Evolutionary conservation across 1,140 invertebrate species (phyloP).

Genomic region (Pararge aegeria): DNA sequence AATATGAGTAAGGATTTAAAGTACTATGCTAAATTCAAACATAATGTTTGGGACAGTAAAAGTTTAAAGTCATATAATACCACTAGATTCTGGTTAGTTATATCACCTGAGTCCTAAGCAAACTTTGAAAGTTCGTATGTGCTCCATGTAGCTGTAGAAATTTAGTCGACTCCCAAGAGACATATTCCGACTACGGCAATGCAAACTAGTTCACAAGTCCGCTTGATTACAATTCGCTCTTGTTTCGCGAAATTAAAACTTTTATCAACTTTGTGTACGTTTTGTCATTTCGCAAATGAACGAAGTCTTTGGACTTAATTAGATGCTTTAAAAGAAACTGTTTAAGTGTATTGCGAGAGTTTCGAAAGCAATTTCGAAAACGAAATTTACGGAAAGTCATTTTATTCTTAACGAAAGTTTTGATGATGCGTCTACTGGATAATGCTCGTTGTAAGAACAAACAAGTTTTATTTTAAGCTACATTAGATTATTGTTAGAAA

Average conservation of each 20-base stretch:
- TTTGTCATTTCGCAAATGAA: slow-evolving; percentile 20
- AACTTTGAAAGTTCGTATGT: slow-evolving; percentile 17
- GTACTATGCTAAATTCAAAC: no score
- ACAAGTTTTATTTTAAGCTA: no score
- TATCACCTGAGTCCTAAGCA: slow-evolving; percentile 15
- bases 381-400: not conserved
- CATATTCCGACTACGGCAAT: slow-evolving; percentile 34
- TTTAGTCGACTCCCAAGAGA: slow-evolving; percentile 23
- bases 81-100: not conserved
- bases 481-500: no score
- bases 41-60: no score
- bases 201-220: slow-evolving; percentile 31
- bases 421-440: not conserved
- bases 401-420: not conserved
- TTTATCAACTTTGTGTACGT: slow-evolving; percentile 18
- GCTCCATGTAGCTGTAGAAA: slow-evolving; percentile 28
- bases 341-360: slow-evolving; percentile 6
- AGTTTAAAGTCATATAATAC: not conserved
- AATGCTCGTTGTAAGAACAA: not conserved
- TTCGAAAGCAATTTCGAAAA: slow-evolving; percentile 2
- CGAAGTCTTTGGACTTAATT: slow-evolving; percentile 14
- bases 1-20: no score
- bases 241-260: slow-evolving; percentile 37
- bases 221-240: slow-evolving; percentile 31
- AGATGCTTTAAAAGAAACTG: slow-evolving; percentile 4